phyloP scores from a whole-genome alignment of 2,113 vertebrate genomes.

The Lepisosteus osseus region DNA sequence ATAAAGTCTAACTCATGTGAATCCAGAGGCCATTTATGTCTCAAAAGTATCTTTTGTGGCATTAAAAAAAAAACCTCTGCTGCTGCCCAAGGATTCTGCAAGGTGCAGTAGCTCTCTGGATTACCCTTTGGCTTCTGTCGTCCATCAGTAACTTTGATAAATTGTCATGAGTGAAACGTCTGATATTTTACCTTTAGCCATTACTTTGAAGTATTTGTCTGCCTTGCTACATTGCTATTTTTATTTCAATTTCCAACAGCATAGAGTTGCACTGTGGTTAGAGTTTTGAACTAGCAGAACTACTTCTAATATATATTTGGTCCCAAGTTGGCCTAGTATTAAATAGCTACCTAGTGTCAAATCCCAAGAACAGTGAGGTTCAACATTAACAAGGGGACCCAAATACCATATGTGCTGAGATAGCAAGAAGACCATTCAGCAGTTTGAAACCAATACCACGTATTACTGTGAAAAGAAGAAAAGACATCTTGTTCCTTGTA shows the following conservation, averaged over 20 bases:
- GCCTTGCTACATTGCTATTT: neutral
- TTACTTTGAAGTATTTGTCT: slow-evolving; percentile 12
- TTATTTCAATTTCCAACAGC: slow-evolving; percentile 6
- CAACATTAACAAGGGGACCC: neutral
- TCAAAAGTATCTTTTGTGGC: neutral
- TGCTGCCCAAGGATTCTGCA: neutral
- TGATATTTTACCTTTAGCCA: slow-evolving; percentile 13
- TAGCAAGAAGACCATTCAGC: neutral
- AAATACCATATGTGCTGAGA: neutral
- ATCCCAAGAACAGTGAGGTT: neutral
- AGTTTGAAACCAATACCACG: neutral
- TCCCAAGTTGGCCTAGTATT: neutral
- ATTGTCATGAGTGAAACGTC: slow-evolving; percentile 8
- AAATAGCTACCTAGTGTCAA: neutral
- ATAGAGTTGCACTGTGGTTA: neutral
- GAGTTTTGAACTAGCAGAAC: neutral
- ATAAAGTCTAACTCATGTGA: neutral
- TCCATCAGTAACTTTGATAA: slow-evolving; percentile 11
- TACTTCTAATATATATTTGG: neutral
- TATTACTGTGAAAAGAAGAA: neutral
- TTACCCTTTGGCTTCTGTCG: slow-evolving; percentile 7
- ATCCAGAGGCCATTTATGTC: neutral
- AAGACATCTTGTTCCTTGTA: neutral
- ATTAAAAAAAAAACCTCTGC: neutral
- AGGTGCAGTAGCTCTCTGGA: neutral